These are phyloP conservation scores for Pituophis catenifer DNA, from an alignment of 2,113 vertebrate genomes.

Conservation along the genomic window DNA sequence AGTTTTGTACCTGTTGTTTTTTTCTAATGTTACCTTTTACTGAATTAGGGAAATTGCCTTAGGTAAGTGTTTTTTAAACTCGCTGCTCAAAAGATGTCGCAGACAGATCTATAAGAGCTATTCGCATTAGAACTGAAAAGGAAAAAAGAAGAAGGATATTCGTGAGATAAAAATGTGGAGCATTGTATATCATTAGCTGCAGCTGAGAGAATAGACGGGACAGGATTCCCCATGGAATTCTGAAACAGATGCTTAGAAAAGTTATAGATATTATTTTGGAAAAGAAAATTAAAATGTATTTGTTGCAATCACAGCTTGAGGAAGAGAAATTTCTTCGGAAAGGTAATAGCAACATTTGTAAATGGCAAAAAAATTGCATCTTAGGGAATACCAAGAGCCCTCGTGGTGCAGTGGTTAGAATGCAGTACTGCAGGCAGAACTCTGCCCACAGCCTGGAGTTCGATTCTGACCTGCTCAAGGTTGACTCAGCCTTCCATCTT, in stretches of 20 bases:
- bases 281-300: neutral
- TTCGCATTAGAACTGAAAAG: neutral
- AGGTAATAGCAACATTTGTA: neutral
- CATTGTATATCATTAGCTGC: neutral
- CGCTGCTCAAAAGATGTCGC: slow-evolving; percentile 1
- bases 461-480: neutral
- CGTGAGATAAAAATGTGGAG: neutral
- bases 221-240: neutral
- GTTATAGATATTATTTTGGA: neutral
- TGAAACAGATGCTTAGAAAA: slow-evolving; percentile 6
- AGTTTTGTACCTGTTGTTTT: neutral
- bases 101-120: neutral
- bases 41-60: neutral
- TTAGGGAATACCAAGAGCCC: neutral
- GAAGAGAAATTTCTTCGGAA: neutral
- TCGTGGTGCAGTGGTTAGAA: neutral
- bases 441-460: neutral
- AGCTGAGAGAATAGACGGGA: neutral
- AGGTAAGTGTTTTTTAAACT: slow-evolving; percentile 5
- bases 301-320: neutral
- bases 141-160: neutral
- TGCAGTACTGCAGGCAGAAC: neutral
- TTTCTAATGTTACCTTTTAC: neutral
- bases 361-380: neutral
- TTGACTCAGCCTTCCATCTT: neutral